These are phyloP conservation scores for Cossypha caffra DNA, from an alignment of 2,797 vertebrate species.

Conservation along the genomic window DNA sequence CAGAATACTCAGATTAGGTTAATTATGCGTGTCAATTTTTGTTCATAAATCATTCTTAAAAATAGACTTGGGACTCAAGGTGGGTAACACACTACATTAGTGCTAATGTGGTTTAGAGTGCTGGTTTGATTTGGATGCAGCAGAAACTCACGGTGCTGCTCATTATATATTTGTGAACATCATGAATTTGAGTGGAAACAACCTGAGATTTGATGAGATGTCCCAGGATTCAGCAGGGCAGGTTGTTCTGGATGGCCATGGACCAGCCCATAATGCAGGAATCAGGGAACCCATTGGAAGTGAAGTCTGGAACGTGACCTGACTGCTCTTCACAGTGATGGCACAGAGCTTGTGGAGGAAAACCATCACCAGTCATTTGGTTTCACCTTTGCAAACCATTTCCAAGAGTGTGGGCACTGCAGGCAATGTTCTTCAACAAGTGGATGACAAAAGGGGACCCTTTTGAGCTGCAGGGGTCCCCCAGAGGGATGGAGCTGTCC, in stretches of 20 bases:
- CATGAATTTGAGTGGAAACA: not conserved
- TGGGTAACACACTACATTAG: slow-evolving; percentile 3
- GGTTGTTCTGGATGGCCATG: not conserved
- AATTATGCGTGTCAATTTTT: slow-evolving; percentile 50
- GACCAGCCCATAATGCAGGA: not conserved
- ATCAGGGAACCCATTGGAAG: not conserved
- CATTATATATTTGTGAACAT: not conserved
- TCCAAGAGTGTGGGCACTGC: not conserved
- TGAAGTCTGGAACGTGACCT: not conserved
- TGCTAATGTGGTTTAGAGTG: not conserved
- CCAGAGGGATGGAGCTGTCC: not conserved
- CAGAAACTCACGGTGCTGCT: not conserved
- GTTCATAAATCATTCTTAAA: slow-evolving; percentile 63
- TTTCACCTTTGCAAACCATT: not conserved
- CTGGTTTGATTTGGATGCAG: not conserved
- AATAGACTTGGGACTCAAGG: slow-evolving; percentile 7
- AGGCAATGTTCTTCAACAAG: not conserved
- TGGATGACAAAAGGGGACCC: slow-evolving; percentile 11
- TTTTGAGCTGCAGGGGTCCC: not conserved
- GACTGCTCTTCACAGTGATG: not conserved
- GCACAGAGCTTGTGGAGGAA: not conserved
- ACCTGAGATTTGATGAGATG: not conserved
- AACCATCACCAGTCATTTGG: not conserved
- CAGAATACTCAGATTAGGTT: slow-evolving; percentile 38
- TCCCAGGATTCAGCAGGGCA: not conserved